A percentile compares a stretch with the other conserved stretches of the same genome.
Conservation (phyloP, 2,113 vertebrate genomes). For the Notothenia rossii region DNA sequence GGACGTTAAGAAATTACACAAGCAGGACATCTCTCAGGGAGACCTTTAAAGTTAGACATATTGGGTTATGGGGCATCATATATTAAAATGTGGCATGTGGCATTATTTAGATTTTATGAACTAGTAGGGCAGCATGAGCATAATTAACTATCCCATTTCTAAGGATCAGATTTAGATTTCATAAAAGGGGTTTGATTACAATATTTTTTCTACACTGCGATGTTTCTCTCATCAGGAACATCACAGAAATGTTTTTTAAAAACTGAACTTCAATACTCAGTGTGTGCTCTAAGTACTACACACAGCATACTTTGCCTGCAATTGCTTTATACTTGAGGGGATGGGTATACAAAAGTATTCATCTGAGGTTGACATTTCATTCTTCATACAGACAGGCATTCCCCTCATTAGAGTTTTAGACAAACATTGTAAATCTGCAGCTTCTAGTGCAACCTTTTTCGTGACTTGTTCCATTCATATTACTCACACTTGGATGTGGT, state of each 20-base stretch:
- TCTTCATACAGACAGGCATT: background rate
- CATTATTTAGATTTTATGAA: background rate
- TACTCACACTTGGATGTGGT: slow-evolving; percentile 82
- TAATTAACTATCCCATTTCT: slow-evolving; percentile 1
- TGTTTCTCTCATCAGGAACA: background rate
- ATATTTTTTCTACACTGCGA: background rate
- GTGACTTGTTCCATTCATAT: background rate
- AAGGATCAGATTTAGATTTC: background rate
- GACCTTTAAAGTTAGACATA: slow-evolving; percentile 10
- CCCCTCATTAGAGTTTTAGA: background rate
- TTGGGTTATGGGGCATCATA: background rate
- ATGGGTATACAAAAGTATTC: background rate
- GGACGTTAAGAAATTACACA: slow-evolving; percentile 24
- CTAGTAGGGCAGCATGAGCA: background rate
- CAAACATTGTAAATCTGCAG: background rate
- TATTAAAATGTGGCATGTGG: background rate
- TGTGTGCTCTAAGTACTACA: background rate
- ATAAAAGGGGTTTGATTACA: background rate
- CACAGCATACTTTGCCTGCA: background rate
- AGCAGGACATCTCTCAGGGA: slow-evolving; percentile 12
- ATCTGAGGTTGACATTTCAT: background rate
- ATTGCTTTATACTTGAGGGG: background rate
- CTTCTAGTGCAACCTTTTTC: background rate
- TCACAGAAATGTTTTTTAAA: background rate
- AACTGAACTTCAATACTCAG: background rate